These are phyloP conservation scores for Perodicticus potto DNA, from an alignment of 2,797 vertebrate species.

Conservation along the genomic window DNA sequence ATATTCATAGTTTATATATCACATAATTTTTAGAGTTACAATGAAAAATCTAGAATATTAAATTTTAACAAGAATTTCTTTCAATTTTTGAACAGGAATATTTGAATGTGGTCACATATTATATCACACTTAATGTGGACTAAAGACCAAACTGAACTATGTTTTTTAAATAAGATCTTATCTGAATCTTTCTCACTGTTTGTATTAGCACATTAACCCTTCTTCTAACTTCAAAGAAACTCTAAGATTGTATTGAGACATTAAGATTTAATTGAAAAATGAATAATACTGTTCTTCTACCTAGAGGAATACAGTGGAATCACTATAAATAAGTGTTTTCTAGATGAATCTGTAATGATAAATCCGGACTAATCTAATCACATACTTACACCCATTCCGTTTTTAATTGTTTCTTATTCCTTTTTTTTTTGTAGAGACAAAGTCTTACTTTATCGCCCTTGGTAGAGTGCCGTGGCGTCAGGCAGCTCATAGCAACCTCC, in stretches of 20 bases:
- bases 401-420: conserved; percentile 15
- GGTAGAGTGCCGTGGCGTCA: too few species aligned
- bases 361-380: not conserved
- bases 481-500: too few species aligned
- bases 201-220: not conserved
- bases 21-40: conserved; percentile 33
- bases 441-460: too few species aligned
- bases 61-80: conserved; percentile 30
- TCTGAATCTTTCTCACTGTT: not conserved
- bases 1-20: not conserved
- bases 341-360: not conserved
- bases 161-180: not conserved
- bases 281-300: not conserved
- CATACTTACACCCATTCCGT: not conserved
- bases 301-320: not conserved
- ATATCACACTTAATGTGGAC: not conserved
- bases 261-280: conserved; percentile 47
- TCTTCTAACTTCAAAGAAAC: conserved; percentile 19
- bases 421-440: not conserved
- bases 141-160: conserved; percentile 7
- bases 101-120: conserved; percentile 24
- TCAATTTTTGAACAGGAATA: conserved; percentile 19
- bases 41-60: conserved; percentile 40
- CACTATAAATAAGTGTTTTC: not conserved
- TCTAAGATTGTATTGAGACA: conserved; percentile 18